Conservation (phyloP, 2,888 invertebrate species). For the Drosophila stalkeri region DNA sequence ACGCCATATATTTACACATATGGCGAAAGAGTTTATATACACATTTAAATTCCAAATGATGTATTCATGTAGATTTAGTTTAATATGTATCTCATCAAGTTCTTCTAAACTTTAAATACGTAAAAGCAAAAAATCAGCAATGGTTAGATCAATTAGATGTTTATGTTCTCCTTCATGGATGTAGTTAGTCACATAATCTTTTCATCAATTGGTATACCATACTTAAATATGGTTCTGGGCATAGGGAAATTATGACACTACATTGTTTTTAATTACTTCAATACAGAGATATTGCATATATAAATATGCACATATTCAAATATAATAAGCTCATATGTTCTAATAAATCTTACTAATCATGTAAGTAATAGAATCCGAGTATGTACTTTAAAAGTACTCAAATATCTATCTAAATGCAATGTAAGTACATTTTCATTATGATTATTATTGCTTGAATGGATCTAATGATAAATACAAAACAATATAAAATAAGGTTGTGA, state of each 20-base stretch:
- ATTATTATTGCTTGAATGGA: conserved; percentile 28
- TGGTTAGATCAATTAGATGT: background rate
- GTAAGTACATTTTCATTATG: conserved; percentile 9
- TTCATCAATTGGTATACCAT: background rate
- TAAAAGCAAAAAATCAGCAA: background rate
- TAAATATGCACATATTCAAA: conserved; percentile 5
- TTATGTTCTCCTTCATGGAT: background rate
- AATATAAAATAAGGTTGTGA: conserved; percentile 26
- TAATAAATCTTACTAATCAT: conserved; percentile 6
- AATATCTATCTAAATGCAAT: conserved; percentile 18
- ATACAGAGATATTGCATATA: conserved; percentile 7
- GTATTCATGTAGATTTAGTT: conserved; percentile 5
- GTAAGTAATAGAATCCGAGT: conserved; percentile 34
- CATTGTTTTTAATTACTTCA: conserved; percentile 7
- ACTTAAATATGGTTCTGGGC: background rate
- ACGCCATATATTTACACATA: background rate
- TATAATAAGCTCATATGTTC: conserved; percentile 5
- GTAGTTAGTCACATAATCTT: background rate
- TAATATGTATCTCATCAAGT: background rate
- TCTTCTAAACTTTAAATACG: background rate
- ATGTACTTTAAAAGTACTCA: conserved; percentile 30
- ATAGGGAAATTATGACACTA: conserved; percentile 9
- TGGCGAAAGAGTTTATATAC: background rate
- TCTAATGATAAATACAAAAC: conserved; percentile 31
- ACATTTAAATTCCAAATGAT: background rate